These are phyloP conservation scores for Cryptotis parvus DNA, from an alignment of 2,113 vertebrate species.

Conservation along the genomic window DNA sequence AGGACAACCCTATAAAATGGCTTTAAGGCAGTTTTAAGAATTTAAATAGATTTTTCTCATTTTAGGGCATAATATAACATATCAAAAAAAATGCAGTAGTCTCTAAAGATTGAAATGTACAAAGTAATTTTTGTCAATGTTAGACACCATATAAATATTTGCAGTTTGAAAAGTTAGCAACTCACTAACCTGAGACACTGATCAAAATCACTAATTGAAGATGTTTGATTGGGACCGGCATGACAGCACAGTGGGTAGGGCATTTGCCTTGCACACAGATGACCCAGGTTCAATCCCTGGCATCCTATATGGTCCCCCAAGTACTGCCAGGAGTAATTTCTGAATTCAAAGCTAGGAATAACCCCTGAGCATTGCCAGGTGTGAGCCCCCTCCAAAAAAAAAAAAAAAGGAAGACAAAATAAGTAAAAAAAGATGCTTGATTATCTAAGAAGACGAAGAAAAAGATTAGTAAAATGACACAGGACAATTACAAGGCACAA, in stretches of 20 bases:
- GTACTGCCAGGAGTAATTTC: too few relatives aligned
- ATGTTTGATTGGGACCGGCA: not conserved
- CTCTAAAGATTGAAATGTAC: not conserved
- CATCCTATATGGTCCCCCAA: too few relatives aligned
- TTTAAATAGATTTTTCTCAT: not conserved
- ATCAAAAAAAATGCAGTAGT: not conserved
- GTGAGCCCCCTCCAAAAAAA: too few relatives aligned
- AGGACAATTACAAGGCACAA: not conserved
- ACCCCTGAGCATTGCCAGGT: too few relatives aligned
- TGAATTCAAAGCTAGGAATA: too few relatives aligned
- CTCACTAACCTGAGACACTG: not conserved
- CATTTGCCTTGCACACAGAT: too few relatives aligned
- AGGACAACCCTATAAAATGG: not conserved
- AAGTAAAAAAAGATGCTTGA: not conserved
- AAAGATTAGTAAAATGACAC: not conserved
- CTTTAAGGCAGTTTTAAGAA: not conserved
- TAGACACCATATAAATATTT: slow-evolving; percentile 16
- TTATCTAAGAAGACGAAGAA: slow-evolving; percentile 30
- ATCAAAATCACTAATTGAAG: slow-evolving; percentile 9
- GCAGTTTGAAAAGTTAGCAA: not conserved
- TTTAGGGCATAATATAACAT: too few relatives aligned
- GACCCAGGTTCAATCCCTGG: too few relatives aligned
- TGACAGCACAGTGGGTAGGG: too few relatives aligned
- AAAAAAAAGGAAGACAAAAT: too few relatives aligned
- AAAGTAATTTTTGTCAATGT: not conserved